Base-by-base conservation (phyloP, 1,140 invertebrate genomes). In the Acyrthosiphon pisum region DNA sequence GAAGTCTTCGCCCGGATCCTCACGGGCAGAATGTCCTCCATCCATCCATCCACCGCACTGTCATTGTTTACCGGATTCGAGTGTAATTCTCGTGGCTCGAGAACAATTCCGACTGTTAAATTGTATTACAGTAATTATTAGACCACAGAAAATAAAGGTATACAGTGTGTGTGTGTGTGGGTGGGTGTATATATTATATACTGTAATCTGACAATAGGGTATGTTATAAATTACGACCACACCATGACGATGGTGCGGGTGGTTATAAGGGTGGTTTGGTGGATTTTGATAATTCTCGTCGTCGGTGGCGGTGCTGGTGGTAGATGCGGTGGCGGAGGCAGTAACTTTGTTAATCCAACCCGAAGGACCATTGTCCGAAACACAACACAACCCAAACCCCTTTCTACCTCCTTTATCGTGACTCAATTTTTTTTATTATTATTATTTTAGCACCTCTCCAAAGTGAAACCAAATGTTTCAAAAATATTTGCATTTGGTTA, bases 291-390 rank as follows among this genome's bases (percentile, higher is more conserved):
- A 83, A 93, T 93, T 93, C 76, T 93, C 76, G 76, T 93, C 91
- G 91, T 84, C 44, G 90, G n/a, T 4, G 60, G 30, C 26, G 41
- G 8, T n/a, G 44, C n/a, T 20, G 23, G 48, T 37, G n/a, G n/a
- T 20, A 48, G 35, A 37, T 11, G 46, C n/a, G 23, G 35, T 37
- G n/a, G n/a, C n/a, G 76, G 35, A 37, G 68, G 81, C 81, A 56
- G 76, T 84, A 93, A 93, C 91, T 93, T 93, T 93, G 91, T 93
- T 93, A 93, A 93, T 93, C 91, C 91, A 50, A 93, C 91, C 91
- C 91, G 46, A 93, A 84, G 81, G 76, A 93, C 91, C 81, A 93
- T 93, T 93, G 91, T 93, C 91, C 91, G 46, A 84, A 83, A 53
- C 68, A 93, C 81, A 48, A 93, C 60, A 81, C 26, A 83, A 91